These are phyloP conservation scores for Galago senegalensis DNA, from an alignment of 2,797 vertebrate genomes.

Conservation along the genomic window DNA sequence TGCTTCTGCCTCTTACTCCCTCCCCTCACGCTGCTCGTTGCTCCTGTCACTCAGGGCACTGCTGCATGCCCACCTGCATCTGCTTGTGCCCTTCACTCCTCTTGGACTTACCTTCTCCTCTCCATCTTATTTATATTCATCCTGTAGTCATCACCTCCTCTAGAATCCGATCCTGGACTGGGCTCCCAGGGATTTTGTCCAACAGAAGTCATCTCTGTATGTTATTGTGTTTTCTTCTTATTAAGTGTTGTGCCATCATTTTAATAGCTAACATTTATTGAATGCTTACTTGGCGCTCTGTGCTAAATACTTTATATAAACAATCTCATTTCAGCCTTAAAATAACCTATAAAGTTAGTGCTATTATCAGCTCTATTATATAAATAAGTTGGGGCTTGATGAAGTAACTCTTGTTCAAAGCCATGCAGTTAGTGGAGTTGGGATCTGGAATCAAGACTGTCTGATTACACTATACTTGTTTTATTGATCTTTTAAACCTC, in stretches of 20 bases:
- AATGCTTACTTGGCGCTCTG: neutral
- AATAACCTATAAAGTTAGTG: neutral
- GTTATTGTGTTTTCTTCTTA: neutral
- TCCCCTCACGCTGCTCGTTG: neutral
- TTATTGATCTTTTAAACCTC: slow-evolving; percentile 35
- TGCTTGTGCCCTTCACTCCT: neutral
- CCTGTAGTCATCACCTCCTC: neutral
- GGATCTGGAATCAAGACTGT: neutral
- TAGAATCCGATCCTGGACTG: neutral
- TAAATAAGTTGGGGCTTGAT: neutral
- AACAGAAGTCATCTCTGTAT: neutral
- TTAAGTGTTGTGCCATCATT: neutral
- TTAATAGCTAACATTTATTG: neutral
- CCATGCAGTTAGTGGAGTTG: neutral
- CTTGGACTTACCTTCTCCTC: neutral
- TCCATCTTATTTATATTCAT: neutral
- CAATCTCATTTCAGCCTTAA: slow-evolving; percentile 1
- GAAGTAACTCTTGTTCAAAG: neutral
- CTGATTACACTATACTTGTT: neutral
- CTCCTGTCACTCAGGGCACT: rapidly evolving
- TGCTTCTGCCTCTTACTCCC: neutral
- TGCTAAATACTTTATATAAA: neutral
- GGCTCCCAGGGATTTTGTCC: neutral
- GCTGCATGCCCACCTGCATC: neutral
- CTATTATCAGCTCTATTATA: neutral